These are phyloP conservation scores for Diloba caeruleocephala DNA, from an alignment of 2,888 invertebrate genomes.

Conservation along the genomic window DNA sequence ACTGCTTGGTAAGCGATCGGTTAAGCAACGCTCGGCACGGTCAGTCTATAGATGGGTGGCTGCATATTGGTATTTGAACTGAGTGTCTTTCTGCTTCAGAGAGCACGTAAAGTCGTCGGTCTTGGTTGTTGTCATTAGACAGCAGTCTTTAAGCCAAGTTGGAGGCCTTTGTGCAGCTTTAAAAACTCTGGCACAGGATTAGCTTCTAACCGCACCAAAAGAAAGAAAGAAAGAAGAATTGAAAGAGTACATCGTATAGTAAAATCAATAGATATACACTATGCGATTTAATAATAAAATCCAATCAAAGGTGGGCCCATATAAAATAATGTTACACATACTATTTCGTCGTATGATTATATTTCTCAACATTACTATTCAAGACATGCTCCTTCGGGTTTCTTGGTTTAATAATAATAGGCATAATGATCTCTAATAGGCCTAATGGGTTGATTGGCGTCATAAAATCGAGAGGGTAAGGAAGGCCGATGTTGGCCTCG, in stretches of 20 bases:
- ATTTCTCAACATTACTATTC: constrained; percentile 67
- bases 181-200: too few species aligned
- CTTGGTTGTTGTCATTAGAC: too few species aligned
- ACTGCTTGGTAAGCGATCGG: too few species aligned
- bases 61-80: too few species aligned
- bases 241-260: constrained; percentile 1
- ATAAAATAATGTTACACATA: constrained; percentile 23
- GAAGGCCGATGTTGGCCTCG: constrained; percentile 25
- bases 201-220: too few species aligned
- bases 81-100: too few species aligned
- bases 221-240: too few species aligned
- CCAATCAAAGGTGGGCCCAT: constrained; percentile 28
- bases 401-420: constrained; percentile 71
- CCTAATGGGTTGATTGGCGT: constrained; percentile 78
- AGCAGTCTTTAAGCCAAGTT: too few species aligned
- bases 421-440: constrained; percentile 77
- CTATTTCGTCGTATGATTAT: constrained; percentile 31
- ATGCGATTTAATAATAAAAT: constrained; percentile 24
- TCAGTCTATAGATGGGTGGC: too few species aligned
- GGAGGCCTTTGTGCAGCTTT: too few species aligned
- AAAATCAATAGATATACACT: constrained; percentile 12
- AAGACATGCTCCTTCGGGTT: constrained; percentile 62
- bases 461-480: constrained; percentile 72
- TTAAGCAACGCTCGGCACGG: too few species aligned
- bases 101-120: too few species aligned